A percentile compares a stretch with the other conserved stretches of the same genome.
Evolutionary conservation across 2,113 vertebrate genomes (phyloP).

Genomic region (Seriola quinqueradiata): DNA sequence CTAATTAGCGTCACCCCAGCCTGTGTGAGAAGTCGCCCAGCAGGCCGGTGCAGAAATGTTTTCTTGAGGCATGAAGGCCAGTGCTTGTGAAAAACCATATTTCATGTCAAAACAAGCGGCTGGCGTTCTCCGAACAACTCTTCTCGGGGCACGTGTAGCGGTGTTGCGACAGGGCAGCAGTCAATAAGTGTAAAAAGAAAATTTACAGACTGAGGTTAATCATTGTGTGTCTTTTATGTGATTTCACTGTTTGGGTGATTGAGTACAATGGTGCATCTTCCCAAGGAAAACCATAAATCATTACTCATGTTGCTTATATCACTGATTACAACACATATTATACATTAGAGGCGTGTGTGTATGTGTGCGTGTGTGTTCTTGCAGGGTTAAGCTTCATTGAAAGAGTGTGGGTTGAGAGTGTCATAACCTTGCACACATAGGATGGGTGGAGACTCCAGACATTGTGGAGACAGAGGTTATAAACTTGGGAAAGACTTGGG

Average conservation of each 20-base stretch:
- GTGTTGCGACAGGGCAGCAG: slow-evolving; percentile 57
- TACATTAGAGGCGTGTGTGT: slow-evolving; percentile 37
- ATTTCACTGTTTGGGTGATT: neutral
- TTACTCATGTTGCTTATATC: neutral
- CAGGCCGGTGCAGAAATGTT: slow-evolving; percentile 30
- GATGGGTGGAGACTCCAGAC: slow-evolving; percentile 79
- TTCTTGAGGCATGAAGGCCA: slow-evolving; percentile 3
- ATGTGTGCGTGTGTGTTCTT: slow-evolving; percentile 42
- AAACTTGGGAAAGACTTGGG: slow-evolving; percentile 67
- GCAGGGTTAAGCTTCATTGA: slow-evolving; percentile 55
- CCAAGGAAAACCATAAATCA: slow-evolving; percentile 51
- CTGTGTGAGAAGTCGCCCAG: slow-evolving; percentile 60
- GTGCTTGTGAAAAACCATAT: slow-evolving; percentile 32
- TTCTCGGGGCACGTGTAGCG: slow-evolving; percentile 8
- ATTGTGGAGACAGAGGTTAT: slow-evolving; percentile 78
- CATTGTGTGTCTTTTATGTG: slow-evolving; percentile 37
- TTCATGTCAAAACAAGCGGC: slow-evolving; percentile 61
- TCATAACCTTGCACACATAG: slow-evolving; percentile 72
- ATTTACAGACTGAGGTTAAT: slow-evolving; percentile 57
- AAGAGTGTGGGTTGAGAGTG: slow-evolving; percentile 66
- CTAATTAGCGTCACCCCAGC: slow-evolving; percentile 49
- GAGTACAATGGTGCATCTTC: neutral
- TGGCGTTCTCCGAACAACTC: slow-evolving; percentile 54
- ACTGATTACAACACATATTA: slow-evolving; percentile 60
- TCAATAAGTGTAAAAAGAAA: slow-evolving; percentile 14